Evolutionary conservation across 2,888 invertebrate genomes (phyloP).

Genomic region (Drosophila maculinotata): DNA sequence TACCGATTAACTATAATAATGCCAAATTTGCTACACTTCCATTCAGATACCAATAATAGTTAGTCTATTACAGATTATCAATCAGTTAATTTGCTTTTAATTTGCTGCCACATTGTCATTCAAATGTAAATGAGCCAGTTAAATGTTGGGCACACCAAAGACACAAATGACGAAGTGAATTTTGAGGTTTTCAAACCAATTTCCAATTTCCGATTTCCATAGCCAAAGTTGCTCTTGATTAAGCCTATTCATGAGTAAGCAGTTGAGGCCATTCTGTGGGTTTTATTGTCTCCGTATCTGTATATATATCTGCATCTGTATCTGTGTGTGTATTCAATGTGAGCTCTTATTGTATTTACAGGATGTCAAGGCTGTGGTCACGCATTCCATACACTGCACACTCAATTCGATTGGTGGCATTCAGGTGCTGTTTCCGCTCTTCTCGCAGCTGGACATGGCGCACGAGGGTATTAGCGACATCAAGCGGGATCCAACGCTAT

Average conservation of each 20-base stretch:
- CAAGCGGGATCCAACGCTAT: conserved; percentile 94
- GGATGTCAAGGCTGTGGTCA: conserved; percentile 99
- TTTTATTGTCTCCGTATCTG: not conserved
- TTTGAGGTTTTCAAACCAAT: conserved; percentile 1
- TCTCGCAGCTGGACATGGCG: conserved; percentile 98
- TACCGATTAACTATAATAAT: too few species aligned
- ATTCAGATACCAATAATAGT: too few species aligned
- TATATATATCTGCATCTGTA: not conserved
- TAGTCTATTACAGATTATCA: too few species aligned
- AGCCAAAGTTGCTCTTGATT: too few species aligned
- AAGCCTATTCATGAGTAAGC: not conserved
- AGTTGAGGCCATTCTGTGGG: not conserved
- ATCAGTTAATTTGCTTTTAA: not conserved
- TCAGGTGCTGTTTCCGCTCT: conserved; percentile 98
- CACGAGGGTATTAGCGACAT: conserved; percentile 93
- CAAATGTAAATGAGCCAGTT: not conserved
- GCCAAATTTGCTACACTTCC: too few species aligned
- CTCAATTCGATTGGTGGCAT: conserved; percentile 99
- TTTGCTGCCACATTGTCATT: not conserved
- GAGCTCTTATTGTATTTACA: conserved; percentile 83
- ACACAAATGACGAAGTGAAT: not conserved
- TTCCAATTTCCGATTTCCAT: too few species aligned
- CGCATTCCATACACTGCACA: conserved; percentile 99
- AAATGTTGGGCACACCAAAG: not conserved
- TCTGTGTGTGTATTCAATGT: not conserved